Base-by-base conservation (phyloP, 1,140 invertebrate species). In the Octopus bimaculoides region DNA sequence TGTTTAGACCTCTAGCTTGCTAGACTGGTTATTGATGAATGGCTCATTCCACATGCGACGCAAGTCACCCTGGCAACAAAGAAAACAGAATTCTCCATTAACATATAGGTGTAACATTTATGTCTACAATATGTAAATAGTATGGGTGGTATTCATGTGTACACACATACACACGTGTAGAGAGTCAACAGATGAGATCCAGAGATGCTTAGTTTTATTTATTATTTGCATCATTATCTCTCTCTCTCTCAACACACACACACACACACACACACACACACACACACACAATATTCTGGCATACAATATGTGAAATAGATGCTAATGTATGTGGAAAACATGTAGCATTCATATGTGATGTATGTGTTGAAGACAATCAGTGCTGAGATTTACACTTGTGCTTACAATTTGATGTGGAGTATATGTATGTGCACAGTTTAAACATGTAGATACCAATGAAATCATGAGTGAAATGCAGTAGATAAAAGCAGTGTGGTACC, bases 21-120 rank as follows among this genome's bases (percentile, higher is more conserved):
- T 52, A 75, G 74, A 52, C 17, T 52, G 26, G 74, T 41, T 75
- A 17, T 75, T 75, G 17, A 87, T 83, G 78, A 98, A 98, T 56
- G 97, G 97, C 92, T 98, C 97, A 87, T 95, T 96, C 97, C 97
- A 98, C 97, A 98, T 98, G 85, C 96, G 93, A 88, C 96, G 92
- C 80, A 98, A 92, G 92, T 98, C 97, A 84, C 97, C 97, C 96
- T 98, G 88, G 55, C 92, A 92, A 80, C 77, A 77, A 79, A 78
- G 53, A 54, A 75, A 14, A 82, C 20, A 73, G 20, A 54, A 79
- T 53, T 75, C 54, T 12, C 26, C 0, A 71, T 71, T n/a, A 1
- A 54, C 53, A n/a, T 26, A 26, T 12, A 12, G 17, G 9, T 61
- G 9, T 61, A 17, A 1, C 56, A 9, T 12, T 12, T 61, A 12